These are phyloP conservation scores for Passer montanus DNA, from an alignment of 2,113 vertebrate genomes.

Conservation along the genomic window DNA sequence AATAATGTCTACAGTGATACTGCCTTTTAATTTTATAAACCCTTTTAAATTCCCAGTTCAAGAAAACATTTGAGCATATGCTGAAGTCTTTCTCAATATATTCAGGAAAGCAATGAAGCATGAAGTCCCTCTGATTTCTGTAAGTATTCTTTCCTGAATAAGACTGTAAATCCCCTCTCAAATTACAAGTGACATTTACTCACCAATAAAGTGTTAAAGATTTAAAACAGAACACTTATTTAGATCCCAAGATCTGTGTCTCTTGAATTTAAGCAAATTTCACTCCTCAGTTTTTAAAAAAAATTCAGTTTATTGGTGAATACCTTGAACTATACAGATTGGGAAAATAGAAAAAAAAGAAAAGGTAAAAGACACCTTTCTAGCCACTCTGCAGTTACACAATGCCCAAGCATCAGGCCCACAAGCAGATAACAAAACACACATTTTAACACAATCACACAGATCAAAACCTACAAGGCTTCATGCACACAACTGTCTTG, in stretches of 20 bases:
- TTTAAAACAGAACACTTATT: background rate
- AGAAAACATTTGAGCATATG: background rate
- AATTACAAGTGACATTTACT: background rate
- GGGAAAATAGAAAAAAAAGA: no score
- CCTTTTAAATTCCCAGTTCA: background rate
- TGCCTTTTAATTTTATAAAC: constrained; percentile 28
- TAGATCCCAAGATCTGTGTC: background rate
- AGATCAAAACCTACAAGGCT: background rate
- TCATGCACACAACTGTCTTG: background rate
- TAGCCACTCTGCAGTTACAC: background rate
- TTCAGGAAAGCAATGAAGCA: background rate
- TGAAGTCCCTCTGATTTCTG: background rate
- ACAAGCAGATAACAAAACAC: background rate
- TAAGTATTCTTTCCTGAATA: background rate
- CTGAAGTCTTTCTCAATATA: background rate
- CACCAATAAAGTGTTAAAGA: background rate
- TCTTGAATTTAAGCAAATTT: background rate
- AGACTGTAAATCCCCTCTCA: background rate
- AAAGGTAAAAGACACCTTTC: background rate
- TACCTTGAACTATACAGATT: background rate
- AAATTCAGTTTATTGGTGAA: background rate
- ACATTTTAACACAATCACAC: background rate
- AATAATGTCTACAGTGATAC: background rate
- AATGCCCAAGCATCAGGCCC: background rate
- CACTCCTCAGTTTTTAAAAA: background rate